Base-by-base conservation (phyloP, 2,888 invertebrate species). In the Ornithoptera priamus region DNA sequence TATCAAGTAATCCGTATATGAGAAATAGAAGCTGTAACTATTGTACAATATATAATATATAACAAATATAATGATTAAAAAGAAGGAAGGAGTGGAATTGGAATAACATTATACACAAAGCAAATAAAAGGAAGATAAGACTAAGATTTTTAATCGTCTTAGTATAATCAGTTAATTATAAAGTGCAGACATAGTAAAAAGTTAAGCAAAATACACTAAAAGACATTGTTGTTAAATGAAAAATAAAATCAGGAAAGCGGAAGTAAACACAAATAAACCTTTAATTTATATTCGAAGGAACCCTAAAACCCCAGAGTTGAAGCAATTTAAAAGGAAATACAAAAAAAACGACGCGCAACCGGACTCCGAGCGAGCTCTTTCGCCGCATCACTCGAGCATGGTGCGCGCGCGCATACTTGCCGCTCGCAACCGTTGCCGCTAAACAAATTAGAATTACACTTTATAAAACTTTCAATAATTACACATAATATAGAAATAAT, bases 341-440 rank as follows among this genome's bases (percentile, higher is more conserved):
- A 18, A 58, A 58, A 24, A 42, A 24, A 42, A 53, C 61, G 36
- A 1, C 67, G 57, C 56, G 18, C 68, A 59, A 20, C 56, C 39
- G 18, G 17, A 60, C 7, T 30, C n/a, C 39, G 60, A n/a, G 4
- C 61, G 61, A 42, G 30, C 20, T 22, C 53, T 65, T 62, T 22
- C 65, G 62, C 67, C 63, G 24, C 63, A 60, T 70, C 63, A 63
- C 56, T 61, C 65, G 56, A 61, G 8, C 57, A 15, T 15, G 22
- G 57, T 58, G 57, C 57, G 24, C 22, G 62, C 68, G 61, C 64
- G 68, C 64, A 22, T 56, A 12, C 63, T 39, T 39, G 24, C 50
- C 58, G 62, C 59, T 62, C 22, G 18, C 17, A 1, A 10, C 24
- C 36, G 30, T 42, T 62, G 4, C 58, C 63, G 30, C 12, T 46